Evolutionary conservation across 2,113 vertebrate species (phyloP), one percentile per base, ranked within the genome.

Genomic region (Cyprinodon brontotheroides): DNA sequence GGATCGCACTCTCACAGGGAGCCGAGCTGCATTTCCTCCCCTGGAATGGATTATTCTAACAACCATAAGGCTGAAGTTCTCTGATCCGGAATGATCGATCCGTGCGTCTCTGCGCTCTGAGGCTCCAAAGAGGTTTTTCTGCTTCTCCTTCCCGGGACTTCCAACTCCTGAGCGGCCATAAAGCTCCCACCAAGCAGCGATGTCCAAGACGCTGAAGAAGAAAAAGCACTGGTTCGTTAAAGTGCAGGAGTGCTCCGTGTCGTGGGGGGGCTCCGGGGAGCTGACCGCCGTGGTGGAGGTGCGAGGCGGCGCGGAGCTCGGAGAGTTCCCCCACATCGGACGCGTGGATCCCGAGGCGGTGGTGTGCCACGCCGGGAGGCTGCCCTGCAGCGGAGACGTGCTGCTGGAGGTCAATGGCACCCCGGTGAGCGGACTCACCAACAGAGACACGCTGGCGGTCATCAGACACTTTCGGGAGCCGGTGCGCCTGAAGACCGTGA

Each of bases 321-420:
- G 97, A 81, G 95, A 97, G 94, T 98, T 98, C 92, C 97, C 96
- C 29, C 91, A 96, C 92, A 86, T 98, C 90, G 96, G 95, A 41
- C 94, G 95, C 72, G 90, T 94, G n/a, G 86, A 90, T 11, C 77
- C 93, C 40, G 95, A 96, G 79, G 92, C 93, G 69, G 76, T 95
- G 86, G 92, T 94, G 70, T 96, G 95, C 84, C 95, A 95, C 83
- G 90, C 91, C 39, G 96, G 97, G 70, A 94, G 95, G 84, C 78
- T 93, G 15, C 97, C 96, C 65, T 14, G 86, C 75, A 86, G 92
- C 1, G 97, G 96, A 17, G 97, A 98, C 86, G 96, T 98, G 85
- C 93, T 98, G 86, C 93, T 98, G 92, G 97, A 98, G 92, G 97
- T 98, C 89, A 98, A 98, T 93, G 96, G 96, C 72, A 98, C 97